Evolutionary conservation across 2,888 invertebrate species (phyloP).

Genomic region (Adelognathus sp.): DNA sequence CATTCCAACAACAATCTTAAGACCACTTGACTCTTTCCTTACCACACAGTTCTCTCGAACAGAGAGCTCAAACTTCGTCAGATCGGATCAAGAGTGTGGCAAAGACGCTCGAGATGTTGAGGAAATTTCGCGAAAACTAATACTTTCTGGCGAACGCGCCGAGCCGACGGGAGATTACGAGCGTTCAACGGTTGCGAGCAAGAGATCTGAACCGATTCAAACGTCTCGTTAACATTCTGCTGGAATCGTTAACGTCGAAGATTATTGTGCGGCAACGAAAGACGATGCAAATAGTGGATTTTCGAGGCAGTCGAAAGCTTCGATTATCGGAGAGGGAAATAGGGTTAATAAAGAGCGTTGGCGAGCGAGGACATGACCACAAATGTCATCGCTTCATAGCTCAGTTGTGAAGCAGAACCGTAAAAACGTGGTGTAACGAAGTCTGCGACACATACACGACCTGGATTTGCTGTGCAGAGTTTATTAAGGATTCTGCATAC

Average conservation of each 20-base stretch:
- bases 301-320: background rate
- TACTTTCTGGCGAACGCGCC: background rate
- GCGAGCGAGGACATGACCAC: background rate
- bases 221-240: background rate
- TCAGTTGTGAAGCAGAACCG: background rate
- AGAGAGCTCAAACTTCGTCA: background rate
- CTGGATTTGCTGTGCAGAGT: background rate
- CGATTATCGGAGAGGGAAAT: background rate
- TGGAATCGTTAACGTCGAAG: background rate
- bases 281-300: background rate
- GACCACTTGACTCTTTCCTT: conserved; percentile 1
- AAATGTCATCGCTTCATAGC: background rate
- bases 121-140: background rate
- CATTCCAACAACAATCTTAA: conserved; percentile 7
- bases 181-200: background rate
- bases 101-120: background rate
- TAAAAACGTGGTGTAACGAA: background rate
- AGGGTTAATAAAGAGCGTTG: background rate
- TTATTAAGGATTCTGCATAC: background rate
- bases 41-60: background rate
- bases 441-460: background rate
- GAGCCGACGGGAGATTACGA: conserved; percentile 34
- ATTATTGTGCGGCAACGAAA: background rate
- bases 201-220: background rate
- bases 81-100: background rate